Evolutionary conservation across 2,797 vertebrate species (phyloP).

Genomic region (Orientallactaga sibirica): DNA sequence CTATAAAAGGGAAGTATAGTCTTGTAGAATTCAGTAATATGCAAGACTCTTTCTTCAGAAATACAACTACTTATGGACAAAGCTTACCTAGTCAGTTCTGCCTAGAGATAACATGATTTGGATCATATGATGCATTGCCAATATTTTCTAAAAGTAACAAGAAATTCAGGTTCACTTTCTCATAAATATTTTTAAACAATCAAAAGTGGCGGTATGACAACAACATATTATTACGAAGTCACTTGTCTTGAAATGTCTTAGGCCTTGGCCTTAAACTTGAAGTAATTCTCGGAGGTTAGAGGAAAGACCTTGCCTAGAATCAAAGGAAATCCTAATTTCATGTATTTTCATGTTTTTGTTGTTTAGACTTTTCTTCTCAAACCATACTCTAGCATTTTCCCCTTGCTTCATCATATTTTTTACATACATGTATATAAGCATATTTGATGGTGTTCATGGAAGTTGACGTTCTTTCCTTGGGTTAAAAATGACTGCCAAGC

Average conservation of each 20-base stretch:
- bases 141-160: constrained; percentile 45
- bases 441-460: constrained; percentile 40
- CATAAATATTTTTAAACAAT: constrained; percentile 46
- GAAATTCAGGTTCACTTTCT: constrained; percentile 30
- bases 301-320: constrained; percentile 8
- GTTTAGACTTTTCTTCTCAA: constrained; percentile 50
- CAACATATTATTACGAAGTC: constrained; percentile 19
- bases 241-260: constrained; percentile 51
- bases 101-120: constrained; percentile 3
- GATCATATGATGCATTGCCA: background rate
- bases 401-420: constrained; percentile 34
- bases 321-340: constrained; percentile 39
- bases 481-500: background rate
- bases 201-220: background rate
- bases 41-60: constrained; percentile 13
- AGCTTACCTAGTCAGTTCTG: background rate
- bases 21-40: background rate
- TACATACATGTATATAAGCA: constrained; percentile 17
- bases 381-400: constrained; percentile 49
- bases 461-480: constrained; percentile 32
- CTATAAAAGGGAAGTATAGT: background rate
- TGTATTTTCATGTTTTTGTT: constrained; percentile 59
- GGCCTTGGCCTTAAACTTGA: constrained; percentile 44
- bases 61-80: background rate
- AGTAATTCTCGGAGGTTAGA: background rate